Evolutionary conservation across 2,797 vertebrate species (phyloP).

Genomic region (Syngnathus rostellatus): DNA sequence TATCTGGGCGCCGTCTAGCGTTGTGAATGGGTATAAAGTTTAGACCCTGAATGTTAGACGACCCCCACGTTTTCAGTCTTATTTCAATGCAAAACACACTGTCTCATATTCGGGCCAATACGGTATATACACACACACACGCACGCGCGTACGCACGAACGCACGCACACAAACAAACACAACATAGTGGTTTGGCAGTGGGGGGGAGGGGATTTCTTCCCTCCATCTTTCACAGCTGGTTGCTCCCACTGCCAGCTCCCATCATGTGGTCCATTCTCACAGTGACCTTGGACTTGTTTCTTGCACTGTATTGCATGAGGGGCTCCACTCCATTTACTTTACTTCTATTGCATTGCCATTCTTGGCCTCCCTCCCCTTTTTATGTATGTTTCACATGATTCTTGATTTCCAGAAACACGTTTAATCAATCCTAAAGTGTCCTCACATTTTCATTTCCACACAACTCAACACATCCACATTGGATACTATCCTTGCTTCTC

Average conservation of each 20-base stretch:
- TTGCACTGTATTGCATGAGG: background rate
- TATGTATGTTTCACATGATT: background rate
- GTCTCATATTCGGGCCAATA: no score
- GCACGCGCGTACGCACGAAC: no score
- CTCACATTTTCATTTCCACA: conserved; percentile 29
- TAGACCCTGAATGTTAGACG: no score
- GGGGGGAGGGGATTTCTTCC: background rate
- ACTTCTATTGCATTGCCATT: background rate
- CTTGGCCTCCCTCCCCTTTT: background rate
- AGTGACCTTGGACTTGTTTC: conserved; percentile 34
- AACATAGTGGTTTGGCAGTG: no score
- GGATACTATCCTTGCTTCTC: conserved; percentile 16
- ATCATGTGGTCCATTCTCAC: conserved; percentile 24
- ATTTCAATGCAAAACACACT: no score
- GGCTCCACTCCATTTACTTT: background rate
- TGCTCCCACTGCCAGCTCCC: conserved; percentile 16
- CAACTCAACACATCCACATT: conserved; percentile 23
- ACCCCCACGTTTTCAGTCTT: no score
- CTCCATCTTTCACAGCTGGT: conserved; percentile 14
- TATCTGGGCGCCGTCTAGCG: no score
- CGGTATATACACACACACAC: no score
- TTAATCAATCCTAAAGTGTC: conserved; percentile 10
- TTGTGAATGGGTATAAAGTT: no score
- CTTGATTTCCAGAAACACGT: conserved; percentile 11
- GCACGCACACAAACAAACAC: no score